phyloP scores from a whole-genome alignment of 2,797 vertebrate genomes.

The Gambusia yucatana region DNA sequence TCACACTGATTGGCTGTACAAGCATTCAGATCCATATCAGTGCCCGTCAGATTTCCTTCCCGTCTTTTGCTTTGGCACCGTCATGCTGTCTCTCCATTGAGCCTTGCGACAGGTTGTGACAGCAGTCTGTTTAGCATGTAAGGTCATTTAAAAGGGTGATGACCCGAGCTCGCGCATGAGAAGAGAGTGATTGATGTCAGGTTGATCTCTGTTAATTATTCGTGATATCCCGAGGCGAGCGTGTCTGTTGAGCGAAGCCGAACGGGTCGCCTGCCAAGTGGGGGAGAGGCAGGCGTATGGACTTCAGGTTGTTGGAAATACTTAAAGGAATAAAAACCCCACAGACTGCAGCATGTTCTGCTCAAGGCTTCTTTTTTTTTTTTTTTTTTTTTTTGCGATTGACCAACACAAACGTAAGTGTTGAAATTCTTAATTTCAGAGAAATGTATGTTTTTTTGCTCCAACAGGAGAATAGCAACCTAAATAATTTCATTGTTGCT shows the following conservation, averaged over 20 bases:
- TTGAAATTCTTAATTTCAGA: no score
- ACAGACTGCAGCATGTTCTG: neutral
- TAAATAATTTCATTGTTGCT: neutral
- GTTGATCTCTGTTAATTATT: slow-evolving; percentile 72
- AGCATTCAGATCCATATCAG: slow-evolving; percentile 19
- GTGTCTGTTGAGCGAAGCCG: slow-evolving; percentile 58
- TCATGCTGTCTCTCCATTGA: slow-evolving; percentile 35
- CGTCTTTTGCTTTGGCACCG: slow-evolving; percentile 7
- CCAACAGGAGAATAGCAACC: no score
- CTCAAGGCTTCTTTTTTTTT: neutral
- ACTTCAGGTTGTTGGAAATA: neutral
- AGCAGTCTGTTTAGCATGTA: slow-evolving; percentile 72
- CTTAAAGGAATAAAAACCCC: neutral
- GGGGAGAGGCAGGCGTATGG: slow-evolving; percentile 12
- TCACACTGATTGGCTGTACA: neutral
- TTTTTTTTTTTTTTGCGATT: neutral
- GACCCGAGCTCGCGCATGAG: slow-evolving; percentile 49
- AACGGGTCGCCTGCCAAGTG: slow-evolving; percentile 36
- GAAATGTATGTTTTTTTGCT: no score
- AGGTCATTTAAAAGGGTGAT: slow-evolving; percentile 64
- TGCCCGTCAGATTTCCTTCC: slow-evolving; percentile 21
- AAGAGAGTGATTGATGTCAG: slow-evolving; percentile 70
- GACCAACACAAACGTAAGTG: neutral
- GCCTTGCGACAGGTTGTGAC: slow-evolving; percentile 64
- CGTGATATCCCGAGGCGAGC: slow-evolving; percentile 67